Conservation (phyloP, 2,113 vertebrate genomes). For the Xerus inauris region DNA sequence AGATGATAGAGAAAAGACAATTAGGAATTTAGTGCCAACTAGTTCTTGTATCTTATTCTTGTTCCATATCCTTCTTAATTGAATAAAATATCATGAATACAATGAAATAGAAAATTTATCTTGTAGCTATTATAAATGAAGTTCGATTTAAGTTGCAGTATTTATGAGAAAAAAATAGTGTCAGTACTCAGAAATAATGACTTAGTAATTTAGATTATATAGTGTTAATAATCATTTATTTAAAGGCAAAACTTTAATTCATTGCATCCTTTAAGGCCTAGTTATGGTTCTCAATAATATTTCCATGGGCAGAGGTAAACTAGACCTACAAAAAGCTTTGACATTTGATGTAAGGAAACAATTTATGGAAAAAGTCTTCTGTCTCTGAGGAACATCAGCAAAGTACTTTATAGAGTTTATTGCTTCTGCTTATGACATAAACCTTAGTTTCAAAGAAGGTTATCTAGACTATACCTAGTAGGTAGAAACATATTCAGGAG, state of each 20-base stretch:
- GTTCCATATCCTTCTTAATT: not conserved
- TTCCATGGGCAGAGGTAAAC: not conserved
- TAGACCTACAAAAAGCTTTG: conserved; percentile 27
- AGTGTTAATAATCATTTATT: conserved; percentile 25
- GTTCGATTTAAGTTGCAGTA: conserved; percentile 49
- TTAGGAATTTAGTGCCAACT: not conserved
- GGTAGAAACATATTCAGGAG: too few species aligned
- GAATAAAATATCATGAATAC: conserved; percentile 21
- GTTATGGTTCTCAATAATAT: conserved; percentile 1
- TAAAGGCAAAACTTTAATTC: not conserved
- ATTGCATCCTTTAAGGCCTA: not conserved
- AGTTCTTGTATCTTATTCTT: not conserved
- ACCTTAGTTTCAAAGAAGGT: conserved; percentile 21
- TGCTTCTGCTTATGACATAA: not conserved
- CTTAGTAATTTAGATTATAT: conserved; percentile 14
- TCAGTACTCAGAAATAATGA: not conserved
- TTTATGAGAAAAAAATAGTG: conserved; percentile 11
- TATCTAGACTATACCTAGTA: not conserved
- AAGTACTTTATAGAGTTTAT: not conserved
- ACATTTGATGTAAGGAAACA: conserved; percentile 47
- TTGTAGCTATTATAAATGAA: not conserved
- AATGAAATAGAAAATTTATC: not conserved
- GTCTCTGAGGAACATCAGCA: not conserved
- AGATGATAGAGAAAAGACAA: conserved; percentile 44
- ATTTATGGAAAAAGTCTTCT: not conserved